Conservation (phyloP, 2,888 invertebrate genomes). For the Ochropleura plecta region DNA sequence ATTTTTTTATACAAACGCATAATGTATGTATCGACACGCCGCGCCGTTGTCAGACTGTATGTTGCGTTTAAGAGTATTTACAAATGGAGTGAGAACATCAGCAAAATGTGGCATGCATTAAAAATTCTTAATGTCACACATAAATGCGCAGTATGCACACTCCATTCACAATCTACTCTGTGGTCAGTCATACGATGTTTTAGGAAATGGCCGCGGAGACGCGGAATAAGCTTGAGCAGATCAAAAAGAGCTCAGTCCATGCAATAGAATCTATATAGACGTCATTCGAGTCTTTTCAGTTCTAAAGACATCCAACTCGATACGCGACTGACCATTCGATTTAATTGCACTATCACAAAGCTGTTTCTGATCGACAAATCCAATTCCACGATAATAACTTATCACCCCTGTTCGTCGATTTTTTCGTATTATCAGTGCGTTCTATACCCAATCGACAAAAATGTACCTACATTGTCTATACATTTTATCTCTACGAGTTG, state of each 20-base stretch:
- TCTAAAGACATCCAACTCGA: not conserved
- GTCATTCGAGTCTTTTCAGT: not conserved
- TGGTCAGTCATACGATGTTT: conserved; percentile 3
- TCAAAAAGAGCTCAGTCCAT: not conserved
- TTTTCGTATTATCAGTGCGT: conserved; percentile 7
- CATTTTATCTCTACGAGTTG: conserved; percentile 44
- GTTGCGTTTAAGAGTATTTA: conserved; percentile 1
- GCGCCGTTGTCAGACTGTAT: not conserved
- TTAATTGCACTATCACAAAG: not conserved
- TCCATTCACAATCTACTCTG: conserved; percentile 27
- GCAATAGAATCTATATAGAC: not conserved
- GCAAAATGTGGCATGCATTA: not conserved
- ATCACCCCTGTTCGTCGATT: not conserved
- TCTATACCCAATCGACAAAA: conserved; percentile 21
- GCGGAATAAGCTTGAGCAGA: no score
- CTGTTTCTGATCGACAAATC: not conserved
- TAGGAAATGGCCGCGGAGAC: not conserved
- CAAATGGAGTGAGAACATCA: conserved; percentile 11
- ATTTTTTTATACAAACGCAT: not conserved
- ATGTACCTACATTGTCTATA: conserved; percentile 48
- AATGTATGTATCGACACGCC: not conserved
- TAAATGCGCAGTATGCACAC: conserved; percentile 10
- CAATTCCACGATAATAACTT: not conserved
- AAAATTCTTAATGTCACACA: not conserved
- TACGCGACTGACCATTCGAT: not conserved